Evolutionary conservation across 2,888 invertebrate species (phyloP).

Genomic region (Sphaerophoria taeniata): DNA sequence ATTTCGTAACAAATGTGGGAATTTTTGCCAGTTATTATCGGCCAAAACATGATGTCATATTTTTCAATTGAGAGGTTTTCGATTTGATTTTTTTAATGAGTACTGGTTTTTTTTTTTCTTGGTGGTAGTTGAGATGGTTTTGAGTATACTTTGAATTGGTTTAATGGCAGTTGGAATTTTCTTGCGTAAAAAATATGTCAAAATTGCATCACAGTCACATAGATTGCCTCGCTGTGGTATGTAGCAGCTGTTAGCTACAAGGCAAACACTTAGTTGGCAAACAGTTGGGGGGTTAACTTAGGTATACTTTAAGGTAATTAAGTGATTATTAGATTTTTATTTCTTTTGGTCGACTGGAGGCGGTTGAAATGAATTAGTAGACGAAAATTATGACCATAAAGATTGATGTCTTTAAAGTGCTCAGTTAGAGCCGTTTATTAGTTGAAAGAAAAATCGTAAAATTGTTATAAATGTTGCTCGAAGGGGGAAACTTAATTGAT

Average conservation of each 20-base stretch:
- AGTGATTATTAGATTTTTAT: slow-evolving; percentile 38
- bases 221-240: background rate
- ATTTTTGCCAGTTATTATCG: slow-evolving; percentile 12
- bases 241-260: no score
- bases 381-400: slow-evolving; percentile 3
- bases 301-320: slow-evolving; percentile 59
- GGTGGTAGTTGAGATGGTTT: slow-evolving; percentile 4
- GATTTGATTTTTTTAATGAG: slow-evolving; percentile 66
- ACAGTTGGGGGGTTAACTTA: background rate
- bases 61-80: slow-evolving; percentile 44
- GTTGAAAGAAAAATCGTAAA: slow-evolving; percentile 6
- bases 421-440: slow-evolving; percentile 8
- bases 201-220: slow-evolving; percentile 8
- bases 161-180: slow-evolving; percentile 42
- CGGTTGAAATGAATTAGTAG: slow-evolving; percentile 17
- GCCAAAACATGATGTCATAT: slow-evolving; percentile 58
- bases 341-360: slow-evolving; percentile 27
- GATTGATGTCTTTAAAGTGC: background rate
- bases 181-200: slow-evolving; percentile 43
- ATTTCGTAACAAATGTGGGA: slow-evolving; percentile 68
- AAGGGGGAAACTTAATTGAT: background rate
- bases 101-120: slow-evolving; percentile 34
- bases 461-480: background rate
- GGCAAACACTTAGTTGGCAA: background rate
- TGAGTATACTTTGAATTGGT: slow-evolving; percentile 41